Base-by-base conservation (phyloP, 30 jellyfish, hydroid and myxozoan genomes). In the Aurelia aurita complex sp. Pacific region DNA sequence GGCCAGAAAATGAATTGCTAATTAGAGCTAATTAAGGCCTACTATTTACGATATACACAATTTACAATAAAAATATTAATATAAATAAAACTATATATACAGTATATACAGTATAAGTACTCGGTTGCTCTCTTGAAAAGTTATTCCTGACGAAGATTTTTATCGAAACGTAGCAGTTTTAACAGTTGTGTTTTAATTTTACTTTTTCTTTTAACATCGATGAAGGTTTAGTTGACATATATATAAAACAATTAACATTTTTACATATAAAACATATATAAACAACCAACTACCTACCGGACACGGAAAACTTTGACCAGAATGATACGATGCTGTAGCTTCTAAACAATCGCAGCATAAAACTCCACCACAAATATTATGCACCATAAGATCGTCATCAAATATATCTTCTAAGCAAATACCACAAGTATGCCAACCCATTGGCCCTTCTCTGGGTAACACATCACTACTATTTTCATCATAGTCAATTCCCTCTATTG, bases 381-480 rank as follows among this genome's bases (percentile, higher is more conserved):
- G 98, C 13, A 94, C 64, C 80, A 53, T 70, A 13, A 94, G 71
- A 29, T 94, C 91, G 11, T 88, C 97, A 83, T 94, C 98, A 76
- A 94, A 94, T 29, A 78, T 89, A 36, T 94, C 98, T 67, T 94
- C 98, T 32, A 94, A 82, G 82, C 98, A 94, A 73, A 94, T 88
- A 7, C 92, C 88, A 61, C 98, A 94, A 9, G 94, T 70, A 60
- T 88, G 98, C 98, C 98, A 94, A 5, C 97, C 95, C 81, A 54
- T 75, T 55, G 87, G 82, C 32, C 81, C 85, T 40, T 77, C 85
- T 16, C 64, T 74, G 7, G 79, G 77, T 34, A 64, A 35, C 34
- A 59, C 83, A 36, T 51, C 67, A 67, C n/a, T 67, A 67, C 67
- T 40, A 12, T 29, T 71, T 32, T 52, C 64, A 12, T 36, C 65